Evolutionary conservation across 2,888 invertebrate genomes (phyloP), one percentile per base, ranked within the genome.

Genomic region (Calameuta filiformis): DNA sequence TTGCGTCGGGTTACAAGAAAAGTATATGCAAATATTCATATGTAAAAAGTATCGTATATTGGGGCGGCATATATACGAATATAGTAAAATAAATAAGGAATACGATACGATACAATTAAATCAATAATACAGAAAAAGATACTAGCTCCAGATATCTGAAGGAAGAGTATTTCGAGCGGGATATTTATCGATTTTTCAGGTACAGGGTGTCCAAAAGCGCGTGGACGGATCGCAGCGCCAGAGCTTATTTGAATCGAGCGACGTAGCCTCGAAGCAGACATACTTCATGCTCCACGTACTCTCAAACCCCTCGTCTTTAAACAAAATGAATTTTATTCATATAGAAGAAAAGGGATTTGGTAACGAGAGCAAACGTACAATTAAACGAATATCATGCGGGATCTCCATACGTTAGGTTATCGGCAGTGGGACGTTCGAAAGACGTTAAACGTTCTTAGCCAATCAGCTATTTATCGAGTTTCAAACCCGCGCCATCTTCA

Each of bases 401-500:
- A 56, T 56, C 56, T 56, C 23, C 23, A 56, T 56, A 3, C 56
- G 56, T 56, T 56, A 56, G 56, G 56, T 56, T 75, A 56, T 56
- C 56, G 23, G 76, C 79, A 79, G 73, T 76, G 68, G 34, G 11
- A 73, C 76, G 73, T 34, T 31, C 35, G 35, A 11, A 69, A 69
- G 73, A 31, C 69, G 68, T 30, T 12, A 33, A 89, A 90, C 87
- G 85, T 80, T 83, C 84, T 92, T 90, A 92, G 91, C 89, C 89
- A 91, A 90, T 90, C 88, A 90, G 92, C 90, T 89, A 86, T 86
- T 86, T 90, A 89, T 89, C 93, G 93, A 92, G 91, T 91, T 92
- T 92, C 90, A 92, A 93, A 93, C 90, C 93, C 95, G 95, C 95
- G 95, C 96, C 96, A 95, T 96, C 95, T 95, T 95, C 95, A 94